A percentile compares a stretch with the other conserved stretches of the same genome.
These are phyloP conservation scores for Ypsolopha scabrella DNA, from an alignment of 2,888 invertebrate genomes.

Conservation along the genomic window DNA sequence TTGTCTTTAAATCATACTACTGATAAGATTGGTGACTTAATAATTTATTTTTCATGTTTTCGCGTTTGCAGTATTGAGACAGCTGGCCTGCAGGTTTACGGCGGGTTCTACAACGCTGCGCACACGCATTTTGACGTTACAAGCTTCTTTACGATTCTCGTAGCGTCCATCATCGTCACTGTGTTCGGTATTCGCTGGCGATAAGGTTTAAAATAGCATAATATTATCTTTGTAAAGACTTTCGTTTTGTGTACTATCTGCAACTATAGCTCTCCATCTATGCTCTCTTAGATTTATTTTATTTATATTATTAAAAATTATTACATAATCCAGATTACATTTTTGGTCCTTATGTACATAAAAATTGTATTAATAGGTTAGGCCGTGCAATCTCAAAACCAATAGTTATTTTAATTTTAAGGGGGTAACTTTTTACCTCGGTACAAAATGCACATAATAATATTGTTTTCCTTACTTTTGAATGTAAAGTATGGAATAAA, in stretches of 20 bases:
- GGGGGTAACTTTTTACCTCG: too few species aligned
- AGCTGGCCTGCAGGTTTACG: constrained; percentile 86
- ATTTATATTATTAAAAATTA: neutral
- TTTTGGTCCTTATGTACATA: too few species aligned
- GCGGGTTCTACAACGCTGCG: constrained; percentile 82
- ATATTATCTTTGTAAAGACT: too few species aligned
- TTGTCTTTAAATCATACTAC: too few species aligned
- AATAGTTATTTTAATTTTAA: too few species aligned
- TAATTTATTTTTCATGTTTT: neutral
- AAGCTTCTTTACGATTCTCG: constrained; percentile 39
- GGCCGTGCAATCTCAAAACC: too few species aligned
- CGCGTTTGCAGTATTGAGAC: constrained; percentile 81
- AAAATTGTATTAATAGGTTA: too few species aligned
- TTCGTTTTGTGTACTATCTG: neutral
- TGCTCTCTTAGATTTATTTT: neutral
- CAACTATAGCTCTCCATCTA: neutral
- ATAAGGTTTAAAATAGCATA: constrained; percentile 11
- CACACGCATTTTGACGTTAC: constrained; percentile 34
- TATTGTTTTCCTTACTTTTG: too few species aligned
- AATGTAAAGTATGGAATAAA: too few species aligned
- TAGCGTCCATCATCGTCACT: constrained; percentile 39
- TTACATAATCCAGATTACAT: too few species aligned
- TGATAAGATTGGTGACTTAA: too few species aligned
- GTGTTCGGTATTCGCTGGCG: constrained; percentile 29
- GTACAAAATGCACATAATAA: too few species aligned